phyloP scores from a whole-genome alignment of 2,888 invertebrate species.

The Yponomeuta sedellus region DNA sequence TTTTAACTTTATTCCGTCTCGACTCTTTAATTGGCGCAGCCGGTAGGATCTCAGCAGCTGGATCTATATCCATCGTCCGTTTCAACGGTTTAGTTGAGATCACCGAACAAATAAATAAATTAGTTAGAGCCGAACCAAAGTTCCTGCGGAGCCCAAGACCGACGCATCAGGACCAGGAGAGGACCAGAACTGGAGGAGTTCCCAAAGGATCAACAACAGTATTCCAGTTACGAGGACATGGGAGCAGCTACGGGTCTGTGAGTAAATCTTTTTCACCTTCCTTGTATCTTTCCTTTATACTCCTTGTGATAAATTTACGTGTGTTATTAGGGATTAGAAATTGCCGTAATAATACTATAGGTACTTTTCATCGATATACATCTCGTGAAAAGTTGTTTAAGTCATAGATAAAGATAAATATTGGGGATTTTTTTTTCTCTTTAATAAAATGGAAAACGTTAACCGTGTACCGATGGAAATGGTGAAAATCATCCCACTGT shows the following conservation, averaged over 20 bases:
- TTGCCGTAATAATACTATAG: not conserved
- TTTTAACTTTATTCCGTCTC: too few relatives aligned
- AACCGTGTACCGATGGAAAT: not conserved
- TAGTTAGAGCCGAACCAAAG: not conserved
- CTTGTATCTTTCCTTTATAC: not conserved
- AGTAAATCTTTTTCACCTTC: slow-evolving; percentile 7
- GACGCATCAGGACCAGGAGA: not conserved
- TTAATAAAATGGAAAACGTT: not conserved
- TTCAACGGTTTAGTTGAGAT: slow-evolving; percentile 5
- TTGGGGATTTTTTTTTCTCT: too few relatives aligned
- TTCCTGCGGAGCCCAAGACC: not conserved
- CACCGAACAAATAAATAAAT: slow-evolving; percentile 3
- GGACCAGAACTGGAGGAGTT: not conserved
- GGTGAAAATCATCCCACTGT: not conserved
- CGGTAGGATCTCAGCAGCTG: not conserved
- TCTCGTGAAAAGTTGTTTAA: not conserved
- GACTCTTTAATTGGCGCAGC: not conserved
- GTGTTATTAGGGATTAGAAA: not conserved
- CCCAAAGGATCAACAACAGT: too few relatives aligned
- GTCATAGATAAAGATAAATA: not conserved
- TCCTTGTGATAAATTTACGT: not conserved
- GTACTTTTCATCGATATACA: too few relatives aligned
- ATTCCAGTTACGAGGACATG: not conserved
- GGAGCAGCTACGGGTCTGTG: slow-evolving; percentile 7
- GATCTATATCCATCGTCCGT: slow-evolving; percentile 5